Base-by-base conservation (phyloP, 2,888 invertebrate species). In the Coleophora flavipennella region DNA sequence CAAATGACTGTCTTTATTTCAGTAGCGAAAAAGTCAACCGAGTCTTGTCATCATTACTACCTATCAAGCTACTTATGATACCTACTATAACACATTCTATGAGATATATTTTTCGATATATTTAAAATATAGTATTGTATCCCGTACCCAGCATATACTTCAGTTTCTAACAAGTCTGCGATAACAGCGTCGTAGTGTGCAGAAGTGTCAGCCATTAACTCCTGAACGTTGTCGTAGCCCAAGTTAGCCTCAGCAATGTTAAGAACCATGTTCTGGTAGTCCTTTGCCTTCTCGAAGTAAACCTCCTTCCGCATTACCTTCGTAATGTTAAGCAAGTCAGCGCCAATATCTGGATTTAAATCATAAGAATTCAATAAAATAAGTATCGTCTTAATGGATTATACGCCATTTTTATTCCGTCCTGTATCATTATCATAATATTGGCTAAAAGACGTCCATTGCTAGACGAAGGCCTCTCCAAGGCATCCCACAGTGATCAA, bases 121-220 rank as follows among this genome's bases (percentile, higher is more conserved):
- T 32, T 29, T 9, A 10, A 14, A n/a, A 11, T 14, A 9, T 14
- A 13, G 13, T 4, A 13, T 28, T 13, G 2, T 25, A 1, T 37
- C 9, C 44, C 41, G 31, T 42, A 55, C 54, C 52, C 54, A 9
- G 48, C 35, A 31, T 45, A 51, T 1, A 52, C 14, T 42, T 55
- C 52, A 2, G 42, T 42, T 32, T 48, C 47, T n/a, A 50, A 39
- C 47, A 49, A 48, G 32, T 55, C 54, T 0, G 43, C 46, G 9
- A 55, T 44, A 1, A 53, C 50, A 28, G 40, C 51, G 35, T 54
- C 51, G 13, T 47, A 54, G 9, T 46, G 10, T 20, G 44, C 48
- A 0, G 39, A 39, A 7, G 42, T 40, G 29, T 54, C 46, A 7
- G 45, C 35, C 1, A 51, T 33, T 8, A 54, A 35, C 0, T 27